phyloP scores from a whole-genome alignment of 2,888 invertebrate genomes.

The Atrina japonica region DNA sequence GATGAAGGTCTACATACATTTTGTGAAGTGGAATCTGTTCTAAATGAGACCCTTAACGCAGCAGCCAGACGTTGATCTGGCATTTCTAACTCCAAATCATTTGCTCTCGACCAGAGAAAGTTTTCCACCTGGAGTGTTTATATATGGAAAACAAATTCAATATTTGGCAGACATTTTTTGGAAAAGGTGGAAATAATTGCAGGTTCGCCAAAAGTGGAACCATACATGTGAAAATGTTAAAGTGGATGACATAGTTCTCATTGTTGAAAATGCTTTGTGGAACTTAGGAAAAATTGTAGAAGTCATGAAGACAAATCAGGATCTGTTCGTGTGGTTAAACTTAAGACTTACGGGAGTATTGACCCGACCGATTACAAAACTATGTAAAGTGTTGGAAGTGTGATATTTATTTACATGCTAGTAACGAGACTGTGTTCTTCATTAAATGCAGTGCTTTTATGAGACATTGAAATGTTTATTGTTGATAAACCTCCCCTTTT shows the following conservation, averaged over 20 bases:
- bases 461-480: no score
- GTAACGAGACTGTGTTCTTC: no score
- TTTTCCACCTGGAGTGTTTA: slow-evolving; percentile 19
- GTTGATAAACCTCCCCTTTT: no score
- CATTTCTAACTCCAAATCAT: slow-evolving; percentile 22
- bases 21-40: slow-evolving; percentile 6
- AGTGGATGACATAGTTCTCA: no score
- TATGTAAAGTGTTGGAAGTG: slow-evolving; percentile 30
- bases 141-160: no score
- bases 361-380: slow-evolving; percentile 28
- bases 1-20: slow-evolving; percentile 9
- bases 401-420: no score
- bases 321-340: slow-evolving; percentile 19
- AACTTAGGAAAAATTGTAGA: slow-evolving; percentile 14
- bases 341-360: slow-evolving; percentile 18
- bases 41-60: slow-evolving; percentile 12
- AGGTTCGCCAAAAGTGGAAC: not conserved
- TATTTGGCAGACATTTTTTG: no score
- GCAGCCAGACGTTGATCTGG: not conserved
- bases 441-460: no score
- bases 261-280: slow-evolving; percentile 13
- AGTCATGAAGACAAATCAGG: slow-evolving; percentile 20
- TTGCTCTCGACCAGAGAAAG: not conserved
- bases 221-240: not conserved
- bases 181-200: not conserved